These are phyloP conservation scores for Drosophila acutilabella DNA, from an alignment of 2,888 invertebrate species.

Conservation along the genomic window DNA sequence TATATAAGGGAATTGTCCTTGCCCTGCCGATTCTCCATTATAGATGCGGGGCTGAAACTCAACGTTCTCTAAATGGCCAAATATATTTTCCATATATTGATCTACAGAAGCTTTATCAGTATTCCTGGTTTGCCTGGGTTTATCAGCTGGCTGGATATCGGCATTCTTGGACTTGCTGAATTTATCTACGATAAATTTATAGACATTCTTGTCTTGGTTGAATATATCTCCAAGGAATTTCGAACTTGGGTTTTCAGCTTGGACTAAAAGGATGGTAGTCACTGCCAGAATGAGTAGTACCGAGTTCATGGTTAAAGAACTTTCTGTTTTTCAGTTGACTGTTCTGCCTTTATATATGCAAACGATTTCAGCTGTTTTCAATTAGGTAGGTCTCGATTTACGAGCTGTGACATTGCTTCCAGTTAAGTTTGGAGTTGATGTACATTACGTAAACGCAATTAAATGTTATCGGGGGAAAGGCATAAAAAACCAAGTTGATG, in stretches of 20 bases:
- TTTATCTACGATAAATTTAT: background rate
- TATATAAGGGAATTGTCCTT: constrained; percentile 57
- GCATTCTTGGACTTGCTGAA: background rate
- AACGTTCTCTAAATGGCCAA: background rate
- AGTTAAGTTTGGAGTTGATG: constrained; percentile 5
- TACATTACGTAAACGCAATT: constrained; percentile 1
- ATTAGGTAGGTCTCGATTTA: constrained; percentile 8
- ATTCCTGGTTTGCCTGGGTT: no score
- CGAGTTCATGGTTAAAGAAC: constrained; percentile 8
- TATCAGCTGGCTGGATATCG: constrained; percentile 6
- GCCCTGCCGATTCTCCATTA: constrained; percentile 48
- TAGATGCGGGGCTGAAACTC: constrained; percentile 44
- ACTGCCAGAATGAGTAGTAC: background rate
- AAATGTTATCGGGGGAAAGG: background rate
- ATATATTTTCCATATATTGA: no score
- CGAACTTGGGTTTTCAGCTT: background rate
- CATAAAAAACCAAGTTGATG: constrained; percentile 1
- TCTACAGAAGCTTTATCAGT: no score
- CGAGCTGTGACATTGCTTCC: background rate
- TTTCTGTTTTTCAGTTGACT: background rate
- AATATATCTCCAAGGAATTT: background rate
- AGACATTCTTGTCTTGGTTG: no score
- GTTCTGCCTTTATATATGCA: constrained; percentile 7
- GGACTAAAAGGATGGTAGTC: background rate
- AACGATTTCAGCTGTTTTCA: background rate